These are phyloP conservation scores for Rotaria magnacalcarata DNA, from an alignment of 2,888 invertebrate genomes.

Conservation along the genomic window DNA sequence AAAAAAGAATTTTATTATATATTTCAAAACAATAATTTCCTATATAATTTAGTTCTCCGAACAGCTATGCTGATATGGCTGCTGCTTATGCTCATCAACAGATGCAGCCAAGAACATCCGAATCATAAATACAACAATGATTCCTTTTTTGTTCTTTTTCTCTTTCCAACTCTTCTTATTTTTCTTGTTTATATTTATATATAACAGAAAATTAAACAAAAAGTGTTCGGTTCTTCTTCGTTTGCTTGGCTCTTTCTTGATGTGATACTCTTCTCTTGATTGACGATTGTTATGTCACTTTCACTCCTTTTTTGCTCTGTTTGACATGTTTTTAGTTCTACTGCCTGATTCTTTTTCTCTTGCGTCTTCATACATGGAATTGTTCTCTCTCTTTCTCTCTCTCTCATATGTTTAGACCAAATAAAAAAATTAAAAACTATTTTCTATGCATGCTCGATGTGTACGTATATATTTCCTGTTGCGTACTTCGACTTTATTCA, in stretches of 20 bases:
- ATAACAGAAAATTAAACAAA: background rate
- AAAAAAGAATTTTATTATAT: too few relatives aligned
- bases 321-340: slow-evolving; percentile 18
- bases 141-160: background rate
- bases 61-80: slow-evolving; percentile 14
- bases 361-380: background rate
- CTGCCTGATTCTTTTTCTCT: background rate
- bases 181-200: background rate
- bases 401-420: slow-evolving; percentile 7
- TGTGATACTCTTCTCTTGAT: slow-evolving; percentile 7
- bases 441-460: background rate
- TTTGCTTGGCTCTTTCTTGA: background rate
- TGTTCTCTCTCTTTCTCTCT: slow-evolving; percentile 15
- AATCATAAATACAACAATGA: slow-evolving; percentile 5
- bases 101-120: background rate
- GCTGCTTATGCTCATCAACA: slow-evolving; percentile 7
- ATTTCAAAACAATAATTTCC: too few relatives aligned
- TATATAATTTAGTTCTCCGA: background rate
- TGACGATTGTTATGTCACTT: background rate
- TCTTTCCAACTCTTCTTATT: slow-evolving; percentile 5
- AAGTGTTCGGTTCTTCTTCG: too few relatives aligned
- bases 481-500: background rate
- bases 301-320: background rate
- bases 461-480: slow-evolving; percentile 22
- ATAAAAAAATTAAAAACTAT: background rate